Percentiles rank a stretch among this genome's conserved stretches.
These are phyloP conservation scores for Varecia variegata DNA, from an alignment of 2,797 vertebrate species.

Conservation along the genomic window DNA sequence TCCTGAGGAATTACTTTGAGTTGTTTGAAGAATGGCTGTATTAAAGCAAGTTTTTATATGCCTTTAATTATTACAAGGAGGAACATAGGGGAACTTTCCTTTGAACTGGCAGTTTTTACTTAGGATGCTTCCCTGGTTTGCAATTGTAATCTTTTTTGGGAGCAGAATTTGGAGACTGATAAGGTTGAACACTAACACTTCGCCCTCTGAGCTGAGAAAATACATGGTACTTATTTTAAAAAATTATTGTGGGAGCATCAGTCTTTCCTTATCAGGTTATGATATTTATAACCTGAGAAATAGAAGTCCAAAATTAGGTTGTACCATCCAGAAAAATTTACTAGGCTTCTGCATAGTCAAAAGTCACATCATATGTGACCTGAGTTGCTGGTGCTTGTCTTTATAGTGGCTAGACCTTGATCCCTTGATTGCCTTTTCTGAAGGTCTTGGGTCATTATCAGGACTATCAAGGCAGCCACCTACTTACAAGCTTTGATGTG, in stretches of 20 bases:
- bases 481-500: not conserved
- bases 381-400: not conserved
- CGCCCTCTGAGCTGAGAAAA: not conserved
- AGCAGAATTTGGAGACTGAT: conserved; percentile 33
- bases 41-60: not conserved
- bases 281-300: conserved; percentile 36
- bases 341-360: not conserved
- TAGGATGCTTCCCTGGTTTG: conserved; percentile 1
- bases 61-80: not conserved
- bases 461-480: not conserved
- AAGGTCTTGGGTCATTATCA: not conserved
- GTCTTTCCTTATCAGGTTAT: not conserved
- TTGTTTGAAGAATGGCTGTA: not conserved
- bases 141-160: not conserved
- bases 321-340: not conserved
- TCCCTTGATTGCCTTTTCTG: not conserved
- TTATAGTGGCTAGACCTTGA: not conserved
- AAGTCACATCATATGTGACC: not conserved
- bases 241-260: not conserved
- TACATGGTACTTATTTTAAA: not conserved
- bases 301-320: conserved; percentile 12
- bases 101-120: conserved; percentile 43
- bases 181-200: conserved; percentile 1
- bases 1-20: conserved; percentile 30
- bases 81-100: not conserved